These are phyloP conservation scores for Cercopithecus diana DNA, from an alignment of 2,797 vertebrate genomes.

Conservation along the genomic window DNA sequence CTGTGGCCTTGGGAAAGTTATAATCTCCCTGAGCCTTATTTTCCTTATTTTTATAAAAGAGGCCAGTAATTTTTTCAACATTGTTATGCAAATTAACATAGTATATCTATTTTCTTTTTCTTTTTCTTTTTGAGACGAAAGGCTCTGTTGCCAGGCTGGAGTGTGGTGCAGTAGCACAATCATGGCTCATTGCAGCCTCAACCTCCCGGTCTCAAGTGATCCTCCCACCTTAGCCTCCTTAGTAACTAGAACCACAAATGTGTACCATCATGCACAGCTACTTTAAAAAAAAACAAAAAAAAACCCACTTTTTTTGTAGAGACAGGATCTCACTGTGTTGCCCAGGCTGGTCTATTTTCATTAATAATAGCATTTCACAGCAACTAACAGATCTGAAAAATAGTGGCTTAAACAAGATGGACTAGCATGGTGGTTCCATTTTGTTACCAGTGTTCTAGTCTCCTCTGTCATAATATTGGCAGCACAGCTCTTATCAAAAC, in stretches of 20 bases:
- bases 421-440: neutral
- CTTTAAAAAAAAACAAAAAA: too few relatives aligned
- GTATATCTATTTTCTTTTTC: too few relatives aligned
- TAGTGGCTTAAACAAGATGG: neutral
- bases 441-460: neutral
- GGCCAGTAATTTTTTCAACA: neutral
- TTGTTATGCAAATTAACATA: slow-evolving; percentile 6
- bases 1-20: slow-evolving; percentile 4
- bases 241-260: neutral
- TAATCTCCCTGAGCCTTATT: neutral
- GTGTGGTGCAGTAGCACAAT: neutral
- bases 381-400: slow-evolving; percentile 5
- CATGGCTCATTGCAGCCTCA: neutral
- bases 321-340: neutral
- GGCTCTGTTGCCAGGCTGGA: neutral
- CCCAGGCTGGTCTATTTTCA: neutral
- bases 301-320: too few relatives aligned
- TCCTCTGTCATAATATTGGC: neutral
- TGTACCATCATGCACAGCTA: neutral
- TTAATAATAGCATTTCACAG: slow-evolving; percentile 1
- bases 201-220: neutral
- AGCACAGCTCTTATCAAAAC: neutral
- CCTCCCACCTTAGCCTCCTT: neutral
- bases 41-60: slow-evolving; percentile 28
- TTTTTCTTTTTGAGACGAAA: neutral